Evolutionary conservation across 2,888 invertebrate species (phyloP).

Genomic region (Hesperia comma): DNA sequence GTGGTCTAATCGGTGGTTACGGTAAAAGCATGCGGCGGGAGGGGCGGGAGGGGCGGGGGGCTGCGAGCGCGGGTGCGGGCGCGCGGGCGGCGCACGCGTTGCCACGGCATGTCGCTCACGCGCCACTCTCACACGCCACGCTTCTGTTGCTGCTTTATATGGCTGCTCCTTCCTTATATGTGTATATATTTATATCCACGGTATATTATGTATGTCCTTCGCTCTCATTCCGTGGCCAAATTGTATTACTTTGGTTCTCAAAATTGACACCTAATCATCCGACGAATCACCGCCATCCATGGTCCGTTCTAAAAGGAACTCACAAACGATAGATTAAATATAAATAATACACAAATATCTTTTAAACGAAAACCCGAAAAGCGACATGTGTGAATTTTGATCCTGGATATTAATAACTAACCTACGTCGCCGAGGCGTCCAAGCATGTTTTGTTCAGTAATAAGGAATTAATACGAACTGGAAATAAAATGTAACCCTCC

Average conservation of each 20-base stretch:
- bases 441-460: conserved; percentile 26
- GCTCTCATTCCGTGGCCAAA: conserved; percentile 55
- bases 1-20: no score
- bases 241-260: conserved; percentile 53
- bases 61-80: conserved; percentile 1
- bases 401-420: conserved; percentile 25
- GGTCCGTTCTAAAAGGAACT: conserved; percentile 13
- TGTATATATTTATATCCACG: conserved; percentile 56
- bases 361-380: conserved; percentile 1
- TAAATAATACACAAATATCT: no score
- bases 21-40: background rate
- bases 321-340: background rate
- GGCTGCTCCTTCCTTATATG: conserved; percentile 56
- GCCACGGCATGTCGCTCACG: conserved; percentile 54
- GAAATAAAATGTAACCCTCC: conserved; percentile 3
- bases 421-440: background rate
- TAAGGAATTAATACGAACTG: conserved; percentile 6
- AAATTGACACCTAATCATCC: conserved; percentile 24
- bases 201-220: conserved; percentile 48
- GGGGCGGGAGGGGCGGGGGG: conserved; percentile 8
- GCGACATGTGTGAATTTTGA: conserved; percentile 20
- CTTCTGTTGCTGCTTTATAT: conserved; percentile 57
- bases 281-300: conserved; percentile 20
- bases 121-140: conserved; percentile 58
- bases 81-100: conserved; percentile 43